Base-by-base conservation (phyloP, 1,140 invertebrate species). In the Cydia fagiglandana region DNA sequence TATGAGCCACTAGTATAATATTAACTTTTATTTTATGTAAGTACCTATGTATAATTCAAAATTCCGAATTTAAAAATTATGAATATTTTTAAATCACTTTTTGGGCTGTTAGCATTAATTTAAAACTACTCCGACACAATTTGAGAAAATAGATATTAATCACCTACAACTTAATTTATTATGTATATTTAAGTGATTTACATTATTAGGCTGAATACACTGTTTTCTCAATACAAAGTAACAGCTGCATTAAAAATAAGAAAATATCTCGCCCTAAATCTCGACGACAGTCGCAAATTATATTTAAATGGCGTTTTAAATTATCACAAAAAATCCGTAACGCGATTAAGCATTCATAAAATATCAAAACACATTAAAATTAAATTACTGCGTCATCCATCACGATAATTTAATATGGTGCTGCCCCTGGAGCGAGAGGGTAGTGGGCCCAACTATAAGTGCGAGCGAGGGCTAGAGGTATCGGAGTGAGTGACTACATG, bases 351-450 rank as follows among this genome's bases (percentile, higher is more conserved):
- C 41, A 74, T 74, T 74, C 73, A 74, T 74, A 74, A 74, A 56
- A 56, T 50, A 74, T 74, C 73, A 74, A 74, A 74, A 74, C 73
- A 74, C 73, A 74, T 74, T 74, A 74, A 74, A 74, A 74, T 74
- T 74, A 74, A 74, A 74, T 74, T 74, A 74, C 24, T 53, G 41
- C 24, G 73, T 56, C 45, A 74, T 74, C 73, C 73, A 74, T 74
- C 73, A 74, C n/a, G 50, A 30, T 74, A 74, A 74, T 74, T 74
- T 74, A 74, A 74, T 74, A 74, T 74, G 73, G 73, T 74, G 73
- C 73, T 56, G 17, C 73, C 41, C 73, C 45, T 5, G 70, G 70
- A 47, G 70, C 56, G 56, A 61, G 56, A 61, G 56, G 56, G 56
- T 61, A 61, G 56, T 24, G 56, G 56, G 20, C 56, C 20, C 13